Evolutionary conservation across 2,888 invertebrate genomes (phyloP).

Genomic region (Ryuthela nishihirai): DNA sequence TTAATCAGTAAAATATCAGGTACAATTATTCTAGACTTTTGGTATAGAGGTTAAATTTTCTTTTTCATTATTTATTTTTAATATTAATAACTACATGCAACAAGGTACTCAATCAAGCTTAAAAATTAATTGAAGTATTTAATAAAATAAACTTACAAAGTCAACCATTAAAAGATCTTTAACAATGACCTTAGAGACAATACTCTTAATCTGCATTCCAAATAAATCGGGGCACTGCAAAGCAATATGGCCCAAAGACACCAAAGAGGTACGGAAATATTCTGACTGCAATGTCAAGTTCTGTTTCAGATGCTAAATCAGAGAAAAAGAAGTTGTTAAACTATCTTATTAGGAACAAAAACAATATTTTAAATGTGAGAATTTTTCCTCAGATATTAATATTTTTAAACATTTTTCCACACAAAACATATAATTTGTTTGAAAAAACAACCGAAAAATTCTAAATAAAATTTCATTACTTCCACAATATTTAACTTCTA

Average conservation of each 20-base stretch:
- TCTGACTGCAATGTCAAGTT: slow-evolving; percentile 58
- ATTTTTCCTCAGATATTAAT: no score
- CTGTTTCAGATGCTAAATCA: slow-evolving; percentile 49
- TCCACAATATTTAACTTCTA: no score
- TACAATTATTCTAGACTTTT: background rate
- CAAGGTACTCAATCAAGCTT: background rate
- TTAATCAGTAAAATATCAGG: no score
- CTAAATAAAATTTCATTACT: no score
- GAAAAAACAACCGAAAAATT: no score
- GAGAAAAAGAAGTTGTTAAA: slow-evolving; percentile 9
- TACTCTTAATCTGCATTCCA: slow-evolving; percentile 84
- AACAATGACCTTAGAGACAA: slow-evolving; percentile 89
- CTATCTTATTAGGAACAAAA: background rate
- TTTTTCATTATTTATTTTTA: background rate
- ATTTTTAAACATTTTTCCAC: no score
- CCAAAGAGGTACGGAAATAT: slow-evolving; percentile 88
- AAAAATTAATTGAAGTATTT: background rate
- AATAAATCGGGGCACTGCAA: slow-evolving; percentile 86
- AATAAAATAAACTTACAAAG: slow-evolving; percentile 46
- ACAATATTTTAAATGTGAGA: no score
- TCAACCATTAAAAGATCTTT: slow-evolving; percentile 80
- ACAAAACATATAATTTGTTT: no score
- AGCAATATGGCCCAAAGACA: slow-evolving; percentile 91
- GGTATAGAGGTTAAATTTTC: background rate
- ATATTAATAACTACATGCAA: background rate